These are phyloP conservation scores for Drosophila tsacasi DNA, from an alignment of 1,140 invertebrate genomes.

Conservation along the genomic window DNA sequence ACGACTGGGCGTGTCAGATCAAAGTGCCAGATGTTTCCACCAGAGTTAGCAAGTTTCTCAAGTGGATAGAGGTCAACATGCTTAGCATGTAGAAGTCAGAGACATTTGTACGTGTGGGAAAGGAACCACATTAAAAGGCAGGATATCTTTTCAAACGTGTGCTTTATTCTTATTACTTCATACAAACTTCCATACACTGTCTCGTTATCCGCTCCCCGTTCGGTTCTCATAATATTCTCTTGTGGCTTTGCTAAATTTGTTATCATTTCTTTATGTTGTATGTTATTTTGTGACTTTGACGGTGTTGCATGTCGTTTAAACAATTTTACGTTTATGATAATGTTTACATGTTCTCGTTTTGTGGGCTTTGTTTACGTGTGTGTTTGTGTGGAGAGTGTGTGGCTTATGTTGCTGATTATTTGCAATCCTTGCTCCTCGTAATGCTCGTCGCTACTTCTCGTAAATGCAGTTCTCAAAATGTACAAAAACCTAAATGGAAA, in stretches of 20 bases:
- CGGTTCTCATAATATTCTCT: conserved; percentile 48
- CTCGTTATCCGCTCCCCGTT: conserved; percentile 37
- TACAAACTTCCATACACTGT: conserved; percentile 72
- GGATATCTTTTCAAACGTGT: conserved; percentile 76
- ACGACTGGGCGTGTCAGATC: conserved; percentile 33
- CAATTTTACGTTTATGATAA: conserved; percentile 73
- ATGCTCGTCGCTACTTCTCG: conserved; percentile 41
- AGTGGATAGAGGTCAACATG: conserved; percentile 43
- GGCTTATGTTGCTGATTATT: conserved; percentile 76
- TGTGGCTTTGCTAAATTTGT: conserved; percentile 78
- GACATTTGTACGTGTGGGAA: background rate
- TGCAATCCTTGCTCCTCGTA: conserved; percentile 32
- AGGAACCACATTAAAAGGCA: conserved; percentile 16
- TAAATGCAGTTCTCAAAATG: conserved; percentile 77
- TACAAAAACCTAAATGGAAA: conserved; percentile 70
- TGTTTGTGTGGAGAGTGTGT: conserved; percentile 38
- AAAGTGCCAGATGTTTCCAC: conserved; percentile 54
- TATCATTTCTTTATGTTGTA: conserved; percentile 51
- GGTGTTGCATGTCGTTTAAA: conserved; percentile 66
- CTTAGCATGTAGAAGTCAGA: background rate
- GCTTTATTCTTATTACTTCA: conserved; percentile 82
- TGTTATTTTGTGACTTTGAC: conserved; percentile 67
- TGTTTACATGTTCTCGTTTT: conserved; percentile 70
- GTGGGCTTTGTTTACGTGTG: conserved; percentile 64
- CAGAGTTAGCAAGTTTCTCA: conserved; percentile 35